Evolutionary conservation across 2,888 invertebrate species (phyloP).

Genomic region (Ormyrus nitidulus): DNA sequence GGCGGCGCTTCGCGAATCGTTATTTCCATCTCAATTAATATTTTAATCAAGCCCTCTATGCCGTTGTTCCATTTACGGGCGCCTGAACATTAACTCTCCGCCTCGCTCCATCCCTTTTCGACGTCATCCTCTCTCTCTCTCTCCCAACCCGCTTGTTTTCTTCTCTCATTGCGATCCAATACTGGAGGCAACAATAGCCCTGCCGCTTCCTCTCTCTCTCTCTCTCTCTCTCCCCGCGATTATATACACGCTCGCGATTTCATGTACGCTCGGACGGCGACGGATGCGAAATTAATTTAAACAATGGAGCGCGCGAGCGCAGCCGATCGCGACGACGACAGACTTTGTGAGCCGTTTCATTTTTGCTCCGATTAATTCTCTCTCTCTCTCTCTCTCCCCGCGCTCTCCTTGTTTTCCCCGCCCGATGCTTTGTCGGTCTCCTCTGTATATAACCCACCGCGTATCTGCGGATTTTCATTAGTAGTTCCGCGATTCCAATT

Average conservation of each 20-base stretch:
- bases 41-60: conserved; percentile 74
- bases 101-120: conserved; percentile 49
- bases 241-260: conserved; percentile 8
- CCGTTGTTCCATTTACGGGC: conserved; percentile 73
- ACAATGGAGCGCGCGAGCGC: not conserved
- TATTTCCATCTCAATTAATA: conserved; percentile 76
- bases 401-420: no score
- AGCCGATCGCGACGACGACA: no score
- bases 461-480: no score
- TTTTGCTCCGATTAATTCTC: no score
- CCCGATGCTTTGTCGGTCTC: no score
- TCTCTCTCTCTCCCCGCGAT: not conserved
- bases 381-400: no score
- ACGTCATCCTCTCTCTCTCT: conserved; percentile 46
- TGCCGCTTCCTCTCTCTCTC: not conserved
- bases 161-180: conserved; percentile 52
- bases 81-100: conserved; percentile 63
- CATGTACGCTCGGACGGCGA: conserved; percentile 1
- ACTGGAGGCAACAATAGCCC: conserved; percentile 42
- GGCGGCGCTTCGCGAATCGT: conserved; percentile 66
- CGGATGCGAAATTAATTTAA: conserved; percentile 18
- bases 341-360: no score
- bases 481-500: no score
- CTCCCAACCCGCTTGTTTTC: conserved; percentile 19
- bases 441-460: no score